Evolutionary conservation across 2,888 invertebrate species (phyloP), one percentile per base, ranked within the genome.

Genomic region (Caenorhabditis sp.): DNA sequence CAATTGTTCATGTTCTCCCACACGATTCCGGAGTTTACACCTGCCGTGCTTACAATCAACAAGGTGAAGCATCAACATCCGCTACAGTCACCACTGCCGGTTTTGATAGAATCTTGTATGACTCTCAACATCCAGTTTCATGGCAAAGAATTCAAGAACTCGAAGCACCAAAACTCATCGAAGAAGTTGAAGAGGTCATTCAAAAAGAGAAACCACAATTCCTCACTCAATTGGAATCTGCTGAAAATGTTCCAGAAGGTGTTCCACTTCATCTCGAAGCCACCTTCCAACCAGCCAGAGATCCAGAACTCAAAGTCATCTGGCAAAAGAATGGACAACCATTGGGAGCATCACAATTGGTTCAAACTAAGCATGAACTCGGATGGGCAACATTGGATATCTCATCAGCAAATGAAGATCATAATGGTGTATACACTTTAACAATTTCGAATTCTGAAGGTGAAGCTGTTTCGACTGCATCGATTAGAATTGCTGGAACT

Each of bases 11-110:
- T 83, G 92, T 93, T 0, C 94, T 95, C 85, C 85, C 87, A 2
- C 94, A 95, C 89, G 95, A 96, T 88, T 92, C 94, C 89, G 95
- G 95, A 63, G 94, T 96, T 10, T 96, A 96, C 89, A 95, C 95
- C 92, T 95, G 95, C 88, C 92, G 94, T 85, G 95, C 95, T 49
- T 92, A 93, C 12, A 96, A 96, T 89, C 92, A 93, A 59, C 91
- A 95, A 61, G 96, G 96, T 77, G 95, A 96, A 91, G 95, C 95
- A 75, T 94, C 95, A 78, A 95, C 95, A 53, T 95, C 95, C 27
- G 95, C 95, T 80, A 94, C 95, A 23, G 94, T 96, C 93, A 93
- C 91, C 89, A 75, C 72, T 8, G 71, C 68, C 23, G 85, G 85
- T 21, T 85, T 82, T 61, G 84, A 85, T 65, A 58, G 66, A n/a